phyloP scores from a whole-genome alignment of 2,888 invertebrate genomes.

The Epirrhoe alternata region DNA sequence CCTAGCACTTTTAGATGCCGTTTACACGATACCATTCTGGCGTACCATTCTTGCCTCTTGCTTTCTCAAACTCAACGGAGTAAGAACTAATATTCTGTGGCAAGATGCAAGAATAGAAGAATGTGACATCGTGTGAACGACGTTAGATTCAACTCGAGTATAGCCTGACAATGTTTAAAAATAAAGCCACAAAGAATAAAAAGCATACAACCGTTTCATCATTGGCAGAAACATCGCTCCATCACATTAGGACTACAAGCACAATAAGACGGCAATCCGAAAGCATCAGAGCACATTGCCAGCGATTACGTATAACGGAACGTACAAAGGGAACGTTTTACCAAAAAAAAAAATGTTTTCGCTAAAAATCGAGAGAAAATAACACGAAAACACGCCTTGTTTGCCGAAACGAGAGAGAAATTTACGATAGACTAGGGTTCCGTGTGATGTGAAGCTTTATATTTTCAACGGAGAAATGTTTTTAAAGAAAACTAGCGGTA shows the following conservation, averaged over 20 bases:
- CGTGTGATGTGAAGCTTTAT: constrained; percentile 5
- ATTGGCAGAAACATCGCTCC: constrained; percentile 8
- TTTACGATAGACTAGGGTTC: constrained; percentile 41
- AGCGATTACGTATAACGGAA: constrained; percentile 46
- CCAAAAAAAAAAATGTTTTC: constrained; percentile 42
- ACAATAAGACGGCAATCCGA: constrained; percentile 34
- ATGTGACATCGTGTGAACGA: too few species aligned
- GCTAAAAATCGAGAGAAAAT: constrained; percentile 43
- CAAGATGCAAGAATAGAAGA: too few species aligned
- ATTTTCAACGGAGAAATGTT: constrained; percentile 4
- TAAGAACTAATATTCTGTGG: too few species aligned
- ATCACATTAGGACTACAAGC: constrained; percentile 23
- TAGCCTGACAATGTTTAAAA: neutral
- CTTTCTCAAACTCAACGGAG: too few species aligned
- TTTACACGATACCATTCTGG: too few species aligned
- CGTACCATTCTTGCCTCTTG: too few species aligned
- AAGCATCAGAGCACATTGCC: constrained; percentile 39
- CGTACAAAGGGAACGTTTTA: constrained; percentile 49
- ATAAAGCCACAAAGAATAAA: neutral
- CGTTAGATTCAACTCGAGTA: neutral
- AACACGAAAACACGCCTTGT: constrained; percentile 46
- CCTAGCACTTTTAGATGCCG: too few species aligned
- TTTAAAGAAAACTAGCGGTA: constrained; percentile 1
- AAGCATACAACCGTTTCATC: neutral
- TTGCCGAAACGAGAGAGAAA: constrained; percentile 42